phyloP scores from a whole-genome alignment of 2,888 invertebrate species.

The Amiota mariae region DNA sequence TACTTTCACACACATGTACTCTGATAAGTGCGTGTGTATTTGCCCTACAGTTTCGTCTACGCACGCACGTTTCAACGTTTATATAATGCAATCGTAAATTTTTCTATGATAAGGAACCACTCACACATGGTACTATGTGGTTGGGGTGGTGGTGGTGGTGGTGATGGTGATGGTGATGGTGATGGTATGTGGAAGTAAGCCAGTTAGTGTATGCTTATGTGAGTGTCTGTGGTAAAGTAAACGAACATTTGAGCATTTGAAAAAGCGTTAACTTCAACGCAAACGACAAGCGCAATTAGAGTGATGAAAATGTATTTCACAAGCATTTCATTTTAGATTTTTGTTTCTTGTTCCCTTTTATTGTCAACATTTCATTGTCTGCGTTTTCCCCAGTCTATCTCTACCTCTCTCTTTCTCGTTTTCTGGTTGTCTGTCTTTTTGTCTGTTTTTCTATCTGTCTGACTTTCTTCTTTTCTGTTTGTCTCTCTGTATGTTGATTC shows the following conservation, averaged over 20 bases:
- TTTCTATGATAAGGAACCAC: constrained; percentile 9
- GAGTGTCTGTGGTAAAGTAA: neutral
- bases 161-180: no score
- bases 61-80: constrained; percentile 5
- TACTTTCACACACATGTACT: neutral
- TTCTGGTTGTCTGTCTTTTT: no score
- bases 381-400: neutral
- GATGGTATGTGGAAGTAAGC: no score
- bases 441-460: neutral
- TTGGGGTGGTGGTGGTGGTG: no score
- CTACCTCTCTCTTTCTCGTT: neutral
- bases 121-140: neutral
- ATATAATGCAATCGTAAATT: constrained; percentile 26
- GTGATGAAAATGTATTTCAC: constrained; percentile 44
- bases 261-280: constrained; percentile 24
- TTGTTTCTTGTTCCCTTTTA: neutral
- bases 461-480: neutral
- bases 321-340: constrained; percentile 19
- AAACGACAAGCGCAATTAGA: constrained; percentile 51
- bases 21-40: no score
- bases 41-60: neutral
- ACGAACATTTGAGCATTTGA: neutral
- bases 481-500: constrained; percentile 1
- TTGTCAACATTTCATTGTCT: constrained; percentile 14
- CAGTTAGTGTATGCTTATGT: constrained; percentile 11